Percentiles rank a stretch among this genome's conserved stretches.
Conservation (phyloP, 1,140 invertebrate genomes). For the Heterodera schachtii region DNA sequence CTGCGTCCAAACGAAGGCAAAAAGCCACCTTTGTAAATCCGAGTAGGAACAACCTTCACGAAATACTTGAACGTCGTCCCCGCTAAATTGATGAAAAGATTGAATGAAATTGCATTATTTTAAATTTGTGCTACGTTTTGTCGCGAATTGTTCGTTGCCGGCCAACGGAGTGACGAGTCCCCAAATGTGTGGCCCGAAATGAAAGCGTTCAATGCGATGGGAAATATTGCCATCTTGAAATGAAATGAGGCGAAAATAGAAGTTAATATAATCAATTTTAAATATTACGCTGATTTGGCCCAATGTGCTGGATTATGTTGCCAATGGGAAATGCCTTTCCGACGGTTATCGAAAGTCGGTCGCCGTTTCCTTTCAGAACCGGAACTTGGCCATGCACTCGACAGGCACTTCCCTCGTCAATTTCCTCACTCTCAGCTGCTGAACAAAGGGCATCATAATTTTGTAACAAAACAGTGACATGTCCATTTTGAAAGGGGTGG, state of each 20-base stretch:
- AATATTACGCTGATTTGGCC: slow-evolving; percentile 23
- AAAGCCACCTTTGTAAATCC: slow-evolving; percentile 48
- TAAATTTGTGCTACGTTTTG: slow-evolving; percentile 35
- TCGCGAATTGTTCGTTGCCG: slow-evolving; percentile 58
- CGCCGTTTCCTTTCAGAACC: slow-evolving; percentile 57
- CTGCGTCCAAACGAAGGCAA: slow-evolving; percentile 34
- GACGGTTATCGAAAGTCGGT: slow-evolving; percentile 54
- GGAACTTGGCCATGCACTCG: slow-evolving; percentile 55
- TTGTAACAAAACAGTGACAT: neutral
- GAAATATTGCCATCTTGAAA: slow-evolving; percentile 54
- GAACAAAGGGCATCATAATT: slow-evolving; percentile 7
- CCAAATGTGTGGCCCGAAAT: slow-evolving; percentile 60
- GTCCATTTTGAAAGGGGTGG: too few species aligned
- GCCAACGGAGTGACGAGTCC: slow-evolving; percentile 61
- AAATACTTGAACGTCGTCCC: slow-evolving; percentile 48
- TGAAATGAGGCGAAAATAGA: slow-evolving; percentile 10
- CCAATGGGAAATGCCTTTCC: slow-evolving; percentile 47
- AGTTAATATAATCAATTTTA: too few species aligned
- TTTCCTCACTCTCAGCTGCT: slow-evolving; percentile 36
- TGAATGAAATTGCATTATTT: slow-evolving; percentile 18
- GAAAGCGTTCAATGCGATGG: slow-evolving; percentile 63
- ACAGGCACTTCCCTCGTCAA: slow-evolving; percentile 57
- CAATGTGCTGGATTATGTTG: slow-evolving; percentile 50
- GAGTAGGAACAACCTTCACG: slow-evolving; percentile 60
- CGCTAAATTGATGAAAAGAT: slow-evolving; percentile 47